Conservation (phyloP, 2,888 invertebrate species). For the Aleiodes alternator region DNA sequence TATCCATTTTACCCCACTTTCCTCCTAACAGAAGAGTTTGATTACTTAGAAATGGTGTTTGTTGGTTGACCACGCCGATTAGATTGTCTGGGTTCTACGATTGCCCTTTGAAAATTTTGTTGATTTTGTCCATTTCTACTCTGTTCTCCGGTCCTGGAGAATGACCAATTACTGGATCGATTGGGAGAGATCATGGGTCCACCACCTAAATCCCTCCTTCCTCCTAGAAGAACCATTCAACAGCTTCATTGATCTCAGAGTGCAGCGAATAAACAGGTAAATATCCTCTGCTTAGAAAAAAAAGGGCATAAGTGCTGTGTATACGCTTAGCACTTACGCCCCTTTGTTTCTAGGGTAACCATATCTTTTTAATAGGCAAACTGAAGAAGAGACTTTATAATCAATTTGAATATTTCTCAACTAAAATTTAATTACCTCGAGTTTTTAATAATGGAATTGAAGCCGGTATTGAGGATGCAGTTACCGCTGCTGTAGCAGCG, state of each 20-base stretch:
- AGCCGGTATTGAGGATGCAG: conserved; percentile 38
- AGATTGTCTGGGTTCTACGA: neutral
- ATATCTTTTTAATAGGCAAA: too few species aligned
- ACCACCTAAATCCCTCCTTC: conserved; percentile 13
- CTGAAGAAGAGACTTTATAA: too few species aligned
- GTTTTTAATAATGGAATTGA: conserved; percentile 58
- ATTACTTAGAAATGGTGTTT: conserved; percentile 56
- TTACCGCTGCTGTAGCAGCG: conserved; percentile 34
- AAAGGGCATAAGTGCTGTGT: too few species aligned
- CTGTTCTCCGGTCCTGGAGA: conserved; percentile 9
- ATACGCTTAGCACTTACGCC: too few species aligned
- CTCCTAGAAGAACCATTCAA: neutral
- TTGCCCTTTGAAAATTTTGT: neutral
- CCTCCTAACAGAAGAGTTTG: conserved; percentile 55
- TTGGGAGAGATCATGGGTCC: conserved; percentile 30
- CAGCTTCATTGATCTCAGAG: neutral
- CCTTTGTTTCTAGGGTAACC: too few species aligned
- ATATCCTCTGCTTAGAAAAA: too few species aligned
- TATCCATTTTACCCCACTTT: too few species aligned
- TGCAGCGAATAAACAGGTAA: neutral
- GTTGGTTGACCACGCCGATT: conserved; percentile 30
- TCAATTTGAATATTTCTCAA: too few species aligned
- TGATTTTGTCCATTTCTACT: conserved; percentile 12
- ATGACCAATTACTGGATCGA: conserved; percentile 3
- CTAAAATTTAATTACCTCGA: conserved; percentile 58